Base-by-base conservation (phyloP, 2,888 invertebrate genomes). In the Prosapia bicincta region DNA sequence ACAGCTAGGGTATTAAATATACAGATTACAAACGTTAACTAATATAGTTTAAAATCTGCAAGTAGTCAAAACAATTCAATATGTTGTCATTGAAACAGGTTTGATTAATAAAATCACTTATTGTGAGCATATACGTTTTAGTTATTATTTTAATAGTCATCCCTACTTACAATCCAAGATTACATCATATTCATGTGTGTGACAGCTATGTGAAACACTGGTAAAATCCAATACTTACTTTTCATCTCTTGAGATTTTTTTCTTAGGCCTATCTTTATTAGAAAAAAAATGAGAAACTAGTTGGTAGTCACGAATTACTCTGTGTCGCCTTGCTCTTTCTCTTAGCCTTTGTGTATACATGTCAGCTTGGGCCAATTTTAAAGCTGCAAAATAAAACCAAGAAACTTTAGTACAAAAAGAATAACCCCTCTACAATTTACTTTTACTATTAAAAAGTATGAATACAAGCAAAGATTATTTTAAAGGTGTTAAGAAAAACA, bases 361-460 rank as follows among this genome's bases (percentile, higher is more conserved):
- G 83, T 97, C 97, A 76, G 97, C 95, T 86, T 97, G 94, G 26
- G 96, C 93, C 80, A 97, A 86, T 86, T 97, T 97, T 32, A 97
- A 86, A 77, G 94, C 93, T 90, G 85, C 43, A 86, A 86, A 5
- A 54, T 66, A 24, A 67, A 38, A 66, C 65, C 13, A 9, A 26
- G 24, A 32, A 43, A 24, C 38, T 74, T 0, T 1, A 72, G 26
- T 1, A 20, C 26, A 25, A 73, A 20, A 13, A 13, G 38, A 13
- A 9, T 13, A 13, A 13, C 38, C 38, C 38, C 38, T 38, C 38
- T 38, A 38, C 9, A 13, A 38, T 38, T 38, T 38, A 38, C 38
- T 38, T 13, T 9, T 38, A 38, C 38, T 38, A 38, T 38, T 15
- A 43, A 43, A 13, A 43, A 43, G 10, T 43, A 43, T 10, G 10